These are phyloP conservation scores for Gambusia yucatana DNA, from an alignment of 2,797 vertebrate species.

Conservation along the genomic window DNA sequence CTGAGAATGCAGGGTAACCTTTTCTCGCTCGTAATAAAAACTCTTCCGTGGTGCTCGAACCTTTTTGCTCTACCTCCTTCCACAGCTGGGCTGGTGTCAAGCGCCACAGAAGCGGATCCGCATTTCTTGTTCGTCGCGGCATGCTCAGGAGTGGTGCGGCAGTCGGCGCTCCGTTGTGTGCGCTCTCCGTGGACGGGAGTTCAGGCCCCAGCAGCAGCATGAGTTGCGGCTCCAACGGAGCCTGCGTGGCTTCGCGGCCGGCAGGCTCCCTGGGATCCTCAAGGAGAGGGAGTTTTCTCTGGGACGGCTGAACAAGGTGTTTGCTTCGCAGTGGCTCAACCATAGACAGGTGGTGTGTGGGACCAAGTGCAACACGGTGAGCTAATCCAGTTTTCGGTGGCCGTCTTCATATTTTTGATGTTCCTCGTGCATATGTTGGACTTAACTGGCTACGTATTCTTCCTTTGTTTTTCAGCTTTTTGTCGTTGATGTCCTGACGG, in stretches of 20 bases:
- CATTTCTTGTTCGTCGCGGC: conserved; percentile 79
- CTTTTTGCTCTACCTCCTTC: neutral
- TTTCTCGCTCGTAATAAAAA: neutral
- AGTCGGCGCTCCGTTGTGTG: conserved; percentile 90
- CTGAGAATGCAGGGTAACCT: neutral
- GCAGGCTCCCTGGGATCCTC: conserved; percentile 91
- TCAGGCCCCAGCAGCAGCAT: conserved; percentile 89
- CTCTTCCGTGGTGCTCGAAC: neutral
- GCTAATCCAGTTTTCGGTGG: conserved; percentile 41
- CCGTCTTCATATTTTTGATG: neutral
- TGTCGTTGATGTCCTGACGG: conserved; percentile 93
- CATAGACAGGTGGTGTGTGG: conserved; percentile 97
- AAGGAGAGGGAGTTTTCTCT: conserved; percentile 94
- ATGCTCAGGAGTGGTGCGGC: conserved; percentile 85
- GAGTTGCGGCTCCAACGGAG: conserved; percentile 85
- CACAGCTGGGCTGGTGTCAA: conserved; percentile 82
- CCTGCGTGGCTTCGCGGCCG: conserved; percentile 90
- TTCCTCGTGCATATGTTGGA: neutral
- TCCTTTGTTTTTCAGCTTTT: conserved; percentile 84
- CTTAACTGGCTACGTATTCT: conserved; percentile 8
- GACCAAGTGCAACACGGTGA: conserved; percentile 98
- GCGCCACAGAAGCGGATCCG: conserved; percentile 78
- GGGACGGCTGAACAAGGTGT: conserved; percentile 96
- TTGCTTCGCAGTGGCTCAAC: conserved; percentile 98
- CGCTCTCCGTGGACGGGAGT: conserved; percentile 91